Percentiles rank a stretch among this genome's conserved stretches.
phyloP scores from a whole-genome alignment of 2,888 invertebrate genomes.

The Mellilla xanthometata region DNA sequence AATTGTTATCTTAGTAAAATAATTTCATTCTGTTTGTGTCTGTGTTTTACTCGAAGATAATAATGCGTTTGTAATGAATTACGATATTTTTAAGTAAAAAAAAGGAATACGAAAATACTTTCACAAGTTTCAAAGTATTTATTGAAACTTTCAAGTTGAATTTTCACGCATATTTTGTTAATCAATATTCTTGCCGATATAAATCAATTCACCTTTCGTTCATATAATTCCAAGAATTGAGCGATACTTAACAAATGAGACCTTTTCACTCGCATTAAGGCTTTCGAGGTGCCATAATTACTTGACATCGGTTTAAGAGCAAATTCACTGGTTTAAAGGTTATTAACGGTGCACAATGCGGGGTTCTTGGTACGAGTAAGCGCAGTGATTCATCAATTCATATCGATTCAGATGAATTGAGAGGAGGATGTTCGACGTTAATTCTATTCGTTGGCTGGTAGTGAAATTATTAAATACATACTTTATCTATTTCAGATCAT shows the following conservation, averaged over 20 bases:
- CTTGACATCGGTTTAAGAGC: constrained; percentile 53
- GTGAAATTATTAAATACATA: no score
- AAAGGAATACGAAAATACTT: no score
- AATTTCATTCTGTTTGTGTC: no score
- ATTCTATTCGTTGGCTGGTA: constrained; percentile 2
- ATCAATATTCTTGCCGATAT: neutral
- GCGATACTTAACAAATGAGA: constrained; percentile 43
- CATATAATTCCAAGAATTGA: constrained; percentile 23
- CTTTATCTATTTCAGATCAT: no score
- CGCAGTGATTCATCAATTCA: constrained; percentile 55
- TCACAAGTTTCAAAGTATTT: no score
- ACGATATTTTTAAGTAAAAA: no score
- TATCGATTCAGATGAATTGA: constrained; percentile 22
- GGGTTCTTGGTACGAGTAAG: constrained; percentile 56
- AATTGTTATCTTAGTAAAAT: no score
- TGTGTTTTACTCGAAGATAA: no score
- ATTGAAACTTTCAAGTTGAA: neutral
- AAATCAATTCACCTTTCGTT: constrained; percentile 26
- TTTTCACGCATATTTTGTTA: neutral
- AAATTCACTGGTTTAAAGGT: constrained; percentile 53
- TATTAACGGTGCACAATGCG: constrained; percentile 62
- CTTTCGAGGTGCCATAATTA: constrained; percentile 50
- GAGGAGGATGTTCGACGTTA: constrained; percentile 24
- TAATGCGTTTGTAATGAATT: no score
- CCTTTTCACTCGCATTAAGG: constrained; percentile 45